These are phyloP conservation scores for Turdus rufiventris DNA, from an alignment of 2,113 vertebrate genomes.

Conservation along the genomic window DNA sequence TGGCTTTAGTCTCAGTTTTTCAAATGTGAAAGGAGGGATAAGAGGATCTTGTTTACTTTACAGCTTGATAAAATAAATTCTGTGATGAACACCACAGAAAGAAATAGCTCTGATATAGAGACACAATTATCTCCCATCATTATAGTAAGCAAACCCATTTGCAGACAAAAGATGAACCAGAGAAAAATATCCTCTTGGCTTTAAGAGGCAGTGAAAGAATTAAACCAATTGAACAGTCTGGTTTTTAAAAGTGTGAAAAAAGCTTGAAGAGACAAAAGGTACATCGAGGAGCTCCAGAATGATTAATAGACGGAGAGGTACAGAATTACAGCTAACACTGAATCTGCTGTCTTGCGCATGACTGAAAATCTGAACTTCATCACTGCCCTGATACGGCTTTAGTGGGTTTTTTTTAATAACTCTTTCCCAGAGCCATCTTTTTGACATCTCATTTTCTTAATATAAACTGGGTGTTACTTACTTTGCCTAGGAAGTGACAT, in stretches of 20 bases:
- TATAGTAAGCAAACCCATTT: background rate
- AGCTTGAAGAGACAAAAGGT: background rate
- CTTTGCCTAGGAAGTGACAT: background rate
- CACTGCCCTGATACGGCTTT: background rate
- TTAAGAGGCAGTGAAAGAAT: background rate
- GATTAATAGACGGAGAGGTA: background rate
- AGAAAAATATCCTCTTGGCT: background rate
- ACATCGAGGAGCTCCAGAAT: background rate
- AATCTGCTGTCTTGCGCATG: background rate
- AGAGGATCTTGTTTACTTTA: background rate
- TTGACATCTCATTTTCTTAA: background rate
- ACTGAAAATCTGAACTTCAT: background rate
- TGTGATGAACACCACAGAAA: background rate
- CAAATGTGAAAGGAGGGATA: background rate
- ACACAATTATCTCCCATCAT: background rate
- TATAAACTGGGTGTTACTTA: background rate
- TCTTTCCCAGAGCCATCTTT: background rate
- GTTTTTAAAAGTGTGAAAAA: background rate
- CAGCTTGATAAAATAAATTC: background rate
- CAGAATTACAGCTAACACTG: background rate
- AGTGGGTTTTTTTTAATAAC: background rate
- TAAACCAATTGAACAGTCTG: background rate
- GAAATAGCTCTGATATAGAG: background rate
- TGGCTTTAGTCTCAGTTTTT: background rate
- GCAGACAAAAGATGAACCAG: background rate